These are phyloP conservation scores for Ormyrus pomaceus DNA, from an alignment of 2,888 invertebrate genomes.

Conservation along the genomic window DNA sequence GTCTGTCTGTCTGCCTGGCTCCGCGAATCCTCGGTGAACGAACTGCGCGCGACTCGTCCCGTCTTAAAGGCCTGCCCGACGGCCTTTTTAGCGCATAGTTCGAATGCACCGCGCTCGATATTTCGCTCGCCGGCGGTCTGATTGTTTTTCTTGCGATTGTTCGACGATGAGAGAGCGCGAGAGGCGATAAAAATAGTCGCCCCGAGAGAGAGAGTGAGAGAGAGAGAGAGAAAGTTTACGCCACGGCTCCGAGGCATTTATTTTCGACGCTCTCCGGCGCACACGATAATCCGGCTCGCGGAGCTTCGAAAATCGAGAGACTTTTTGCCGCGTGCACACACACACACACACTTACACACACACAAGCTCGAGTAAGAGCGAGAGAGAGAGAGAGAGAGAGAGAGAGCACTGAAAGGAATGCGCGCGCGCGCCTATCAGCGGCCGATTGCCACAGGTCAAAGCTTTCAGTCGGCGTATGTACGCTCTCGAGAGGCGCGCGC, in stretches of 20 bases:
- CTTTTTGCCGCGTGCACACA: too few species aligned
- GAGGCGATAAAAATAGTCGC: constrained; percentile 40
- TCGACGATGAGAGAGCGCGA: constrained; percentile 25
- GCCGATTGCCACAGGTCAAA: constrained; percentile 73
- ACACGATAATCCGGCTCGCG: too few species aligned
- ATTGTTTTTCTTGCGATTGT: constrained; percentile 45
- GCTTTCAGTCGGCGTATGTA: constrained; percentile 63
- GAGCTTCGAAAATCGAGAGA: too few species aligned
- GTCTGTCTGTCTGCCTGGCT: background rate
- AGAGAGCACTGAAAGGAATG: constrained; percentile 67
- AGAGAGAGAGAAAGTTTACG: too few species aligned
- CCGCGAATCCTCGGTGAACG: constrained; percentile 2
- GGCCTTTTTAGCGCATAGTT: background rate
- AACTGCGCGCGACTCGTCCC: background rate
- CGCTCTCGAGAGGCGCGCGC: constrained; percentile 3
- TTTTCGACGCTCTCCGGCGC: background rate
- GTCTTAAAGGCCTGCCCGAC: background rate
- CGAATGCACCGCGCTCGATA: background rate
- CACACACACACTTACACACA: too few species aligned
- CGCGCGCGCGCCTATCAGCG: constrained; percentile 66
- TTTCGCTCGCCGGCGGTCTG: constrained; percentile 5
- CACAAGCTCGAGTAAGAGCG: background rate
- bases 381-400: background rate
- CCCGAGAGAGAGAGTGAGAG: background rate
- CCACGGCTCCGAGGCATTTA: background rate